Evolutionary conservation across 2,888 invertebrate genomes (phyloP).

Genomic region (Meteorus cinctellus): DNA sequence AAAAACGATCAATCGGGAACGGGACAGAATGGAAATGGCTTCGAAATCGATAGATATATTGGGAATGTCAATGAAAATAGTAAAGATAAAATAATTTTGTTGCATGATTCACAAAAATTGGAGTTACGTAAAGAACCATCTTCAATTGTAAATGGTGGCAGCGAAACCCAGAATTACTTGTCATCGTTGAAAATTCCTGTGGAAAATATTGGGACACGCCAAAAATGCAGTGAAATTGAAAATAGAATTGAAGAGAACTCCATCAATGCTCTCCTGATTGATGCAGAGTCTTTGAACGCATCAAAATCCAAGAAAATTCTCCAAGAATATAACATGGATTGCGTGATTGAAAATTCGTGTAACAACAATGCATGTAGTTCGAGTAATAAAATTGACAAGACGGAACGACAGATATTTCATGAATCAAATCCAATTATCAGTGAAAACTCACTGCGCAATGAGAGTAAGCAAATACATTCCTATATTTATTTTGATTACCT

Average conservation of each 20-base stretch:
- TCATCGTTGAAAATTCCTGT: background rate
- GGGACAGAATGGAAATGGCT: too few relatives aligned
- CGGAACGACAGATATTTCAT: background rate
- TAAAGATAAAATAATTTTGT: slow-evolving; percentile 8
- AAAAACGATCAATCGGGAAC: background rate
- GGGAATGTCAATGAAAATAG: background rate
- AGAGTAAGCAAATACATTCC: background rate
- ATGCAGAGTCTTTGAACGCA: background rate
- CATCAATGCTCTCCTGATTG: too few relatives aligned
- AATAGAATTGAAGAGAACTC: background rate
- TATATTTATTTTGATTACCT: slow-evolving; percentile 1
- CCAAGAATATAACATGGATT: background rate
- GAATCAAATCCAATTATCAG: background rate
- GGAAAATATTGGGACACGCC: background rate
- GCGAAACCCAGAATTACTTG: background rate
- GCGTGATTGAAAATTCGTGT: background rate
- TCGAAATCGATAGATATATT: background rate
- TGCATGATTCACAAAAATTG: background rate
- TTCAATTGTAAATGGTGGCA: background rate
- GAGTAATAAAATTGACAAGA: background rate
- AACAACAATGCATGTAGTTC: background rate
- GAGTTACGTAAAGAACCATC: background rate
- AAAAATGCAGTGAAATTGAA: background rate
- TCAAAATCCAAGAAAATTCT: background rate
- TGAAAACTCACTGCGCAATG: background rate